Percentiles rank a stretch among this genome's conserved stretches.
Evolutionary conservation across 2,113 vertebrate species (phyloP).

Genomic region (Cygnus buccinator): DNA sequence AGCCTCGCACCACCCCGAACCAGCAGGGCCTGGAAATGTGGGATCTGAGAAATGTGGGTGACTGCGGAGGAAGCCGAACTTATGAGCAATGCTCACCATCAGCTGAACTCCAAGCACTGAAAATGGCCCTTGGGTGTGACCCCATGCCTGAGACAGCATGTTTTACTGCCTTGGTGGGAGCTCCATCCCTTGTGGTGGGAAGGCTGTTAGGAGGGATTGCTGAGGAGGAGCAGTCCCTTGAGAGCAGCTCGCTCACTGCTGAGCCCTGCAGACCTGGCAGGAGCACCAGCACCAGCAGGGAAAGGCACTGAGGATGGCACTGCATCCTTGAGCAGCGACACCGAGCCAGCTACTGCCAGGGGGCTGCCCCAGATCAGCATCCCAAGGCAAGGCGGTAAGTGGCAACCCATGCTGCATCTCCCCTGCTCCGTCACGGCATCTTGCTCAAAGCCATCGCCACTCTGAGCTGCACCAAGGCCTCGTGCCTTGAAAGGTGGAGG

Average conservation of each 20-base stretch:
- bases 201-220: background rate
- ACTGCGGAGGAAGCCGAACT: background rate
- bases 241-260: background rate
- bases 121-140: background rate
- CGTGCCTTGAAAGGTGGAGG: background rate
- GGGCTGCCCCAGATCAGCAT: background rate
- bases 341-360: background rate
- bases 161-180: background rate
- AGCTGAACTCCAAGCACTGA: background rate
- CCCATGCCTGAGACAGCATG: accelerated
- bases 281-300: background rate
- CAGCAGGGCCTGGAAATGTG: background rate
- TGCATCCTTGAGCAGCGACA: background rate
- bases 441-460: background rate
- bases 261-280: background rate
- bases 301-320: background rate
- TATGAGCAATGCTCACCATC: accelerated
- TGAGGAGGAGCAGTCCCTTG: background rate
- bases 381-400: background rate
- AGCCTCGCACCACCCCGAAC: background rate
- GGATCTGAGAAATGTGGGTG: background rate
- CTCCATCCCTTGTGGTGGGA: background rate
- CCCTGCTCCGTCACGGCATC: accelerated
- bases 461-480: background rate
- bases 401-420: background rate